Conservation (phyloP, 2,797 vertebrate genomes). For the Tokudaia muenninki region DNA sequence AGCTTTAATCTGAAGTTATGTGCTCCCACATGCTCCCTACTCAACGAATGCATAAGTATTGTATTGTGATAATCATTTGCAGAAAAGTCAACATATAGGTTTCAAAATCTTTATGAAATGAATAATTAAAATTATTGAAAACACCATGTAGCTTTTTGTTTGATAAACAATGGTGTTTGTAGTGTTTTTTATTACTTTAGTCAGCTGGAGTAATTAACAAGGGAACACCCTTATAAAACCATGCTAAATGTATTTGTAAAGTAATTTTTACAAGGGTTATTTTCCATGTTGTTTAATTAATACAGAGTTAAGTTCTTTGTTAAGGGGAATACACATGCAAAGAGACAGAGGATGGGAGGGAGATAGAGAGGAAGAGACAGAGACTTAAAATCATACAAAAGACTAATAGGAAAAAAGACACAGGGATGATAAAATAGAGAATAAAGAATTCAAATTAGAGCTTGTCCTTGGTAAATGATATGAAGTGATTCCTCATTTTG, state of each 20-base stretch:
- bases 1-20: too few species aligned
- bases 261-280: neutral
- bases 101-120: neutral
- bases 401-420: neutral
- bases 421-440: too few species aligned
- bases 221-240: neutral
- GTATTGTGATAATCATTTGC: neutral
- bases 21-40: too few species aligned
- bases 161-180: neutral
- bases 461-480: neutral
- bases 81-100: neutral
- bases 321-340: too few species aligned
- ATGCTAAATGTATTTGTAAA: neutral
- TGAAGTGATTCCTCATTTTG: neutral
- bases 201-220: neutral
- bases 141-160: neutral
- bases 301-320: neutral
- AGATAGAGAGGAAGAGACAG: neutral
- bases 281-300: neutral
- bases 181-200: neutral
- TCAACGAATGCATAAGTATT: too few species aligned
- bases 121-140: neutral
- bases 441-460: neutral
- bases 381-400: neutral
- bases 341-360: too few species aligned